Conservation (phyloP, 2,113 vertebrate genomes). For the Chitala chitala region DNA sequence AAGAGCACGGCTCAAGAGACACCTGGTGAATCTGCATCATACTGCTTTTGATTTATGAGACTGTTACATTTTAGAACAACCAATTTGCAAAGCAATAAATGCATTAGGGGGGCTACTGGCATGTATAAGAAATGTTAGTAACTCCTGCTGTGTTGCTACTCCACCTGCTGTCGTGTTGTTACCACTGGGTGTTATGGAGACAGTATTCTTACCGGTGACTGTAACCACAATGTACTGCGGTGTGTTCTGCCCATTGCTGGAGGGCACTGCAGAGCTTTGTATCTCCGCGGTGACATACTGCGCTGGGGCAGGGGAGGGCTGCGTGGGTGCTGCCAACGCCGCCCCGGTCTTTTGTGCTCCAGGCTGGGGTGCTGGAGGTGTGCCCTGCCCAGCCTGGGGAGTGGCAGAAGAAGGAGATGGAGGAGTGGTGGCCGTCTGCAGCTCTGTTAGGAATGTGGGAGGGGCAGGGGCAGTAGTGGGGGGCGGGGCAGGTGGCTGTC, state of each 20-base stretch:
- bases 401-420: constrained; percentile 43
- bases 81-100: neutral
- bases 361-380: constrained; percentile 38
- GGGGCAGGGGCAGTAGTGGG: constrained; percentile 52
- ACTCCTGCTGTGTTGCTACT: neutral
- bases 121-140: neutral
- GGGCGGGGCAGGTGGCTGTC: constrained; percentile 46
- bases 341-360: constrained; percentile 55
- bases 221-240: constrained; percentile 87
- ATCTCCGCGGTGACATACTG: constrained; percentile 55
- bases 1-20: neutral
- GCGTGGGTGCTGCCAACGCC: constrained; percentile 51
- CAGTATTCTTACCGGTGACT: constrained; percentile 72
- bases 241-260: constrained; percentile 59
- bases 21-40: neutral
- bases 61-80: too few species aligned
- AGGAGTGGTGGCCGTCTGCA: constrained; percentile 51
- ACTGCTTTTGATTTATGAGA: neutral
- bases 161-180: too few species aligned
- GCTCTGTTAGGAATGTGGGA: constrained; percentile 69
- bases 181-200: neutral
- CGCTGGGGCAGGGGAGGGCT: constrained; percentile 45
- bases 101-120: neutral
- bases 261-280: constrained; percentile 50
- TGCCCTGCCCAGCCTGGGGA: constrained; percentile 43